Percentiles rank a stretch among this genome's conserved stretches.
phyloP scores from a whole-genome alignment of 2,113 vertebrate genomes.

The Ibidorhyncha struthersii region DNA sequence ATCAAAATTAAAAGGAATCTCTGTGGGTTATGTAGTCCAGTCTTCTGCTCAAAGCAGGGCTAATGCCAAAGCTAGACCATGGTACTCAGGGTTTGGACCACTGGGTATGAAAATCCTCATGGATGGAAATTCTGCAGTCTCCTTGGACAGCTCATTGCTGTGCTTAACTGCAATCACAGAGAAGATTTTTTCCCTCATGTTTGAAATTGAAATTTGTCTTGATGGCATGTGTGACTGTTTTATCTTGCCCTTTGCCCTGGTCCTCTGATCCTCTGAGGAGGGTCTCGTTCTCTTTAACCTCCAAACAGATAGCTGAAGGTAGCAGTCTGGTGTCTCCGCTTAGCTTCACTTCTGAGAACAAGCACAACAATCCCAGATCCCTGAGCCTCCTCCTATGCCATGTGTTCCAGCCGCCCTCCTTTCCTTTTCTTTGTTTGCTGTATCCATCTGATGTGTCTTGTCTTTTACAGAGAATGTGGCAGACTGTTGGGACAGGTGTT shows the following conservation, averaged over 20 bases:
- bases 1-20: background rate
- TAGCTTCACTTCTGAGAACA: background rate
- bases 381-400: background rate
- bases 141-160: background rate
- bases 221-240: background rate
- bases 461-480: background rate
- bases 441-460: background rate
- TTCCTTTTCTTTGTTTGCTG: background rate
- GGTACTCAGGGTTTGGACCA: background rate
- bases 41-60: background rate
- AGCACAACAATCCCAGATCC: background rate
- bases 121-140: background rate
- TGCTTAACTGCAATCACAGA: background rate
- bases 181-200: background rate
- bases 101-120: background rate
- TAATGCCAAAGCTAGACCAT: background rate
- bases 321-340: rapidly evolving
- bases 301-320: background rate
- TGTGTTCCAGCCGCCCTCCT: background rate
- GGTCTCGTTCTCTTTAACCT: background rate
- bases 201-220: background rate
- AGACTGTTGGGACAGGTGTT: background rate
- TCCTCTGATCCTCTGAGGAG: background rate
- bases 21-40: background rate
- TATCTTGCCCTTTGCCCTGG: background rate